These are phyloP conservation scores for Catharus ustulatus DNA, from an alignment of 2,797 vertebrate genomes.

Conservation along the genomic window DNA sequence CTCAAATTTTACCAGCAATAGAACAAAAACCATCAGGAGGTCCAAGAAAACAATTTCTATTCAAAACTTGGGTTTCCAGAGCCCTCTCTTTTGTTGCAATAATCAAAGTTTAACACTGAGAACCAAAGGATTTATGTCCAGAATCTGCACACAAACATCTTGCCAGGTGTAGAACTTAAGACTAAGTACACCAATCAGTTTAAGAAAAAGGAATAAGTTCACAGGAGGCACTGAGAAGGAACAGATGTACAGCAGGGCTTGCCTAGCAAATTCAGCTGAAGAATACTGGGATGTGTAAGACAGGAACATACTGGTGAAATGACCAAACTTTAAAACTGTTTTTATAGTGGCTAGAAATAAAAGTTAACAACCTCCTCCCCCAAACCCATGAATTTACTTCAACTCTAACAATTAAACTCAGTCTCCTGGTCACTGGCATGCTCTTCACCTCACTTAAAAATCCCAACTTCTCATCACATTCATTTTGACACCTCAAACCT, in stretches of 20 bases:
- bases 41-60: background rate
- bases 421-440: background rate
- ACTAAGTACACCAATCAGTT: background rate
- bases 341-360: background rate
- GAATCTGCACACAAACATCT: background rate
- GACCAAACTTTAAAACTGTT: background rate
- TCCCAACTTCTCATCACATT: background rate
- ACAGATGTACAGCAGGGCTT: background rate
- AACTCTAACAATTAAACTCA: background rate
- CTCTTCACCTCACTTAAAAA: background rate
- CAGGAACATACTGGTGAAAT: background rate
- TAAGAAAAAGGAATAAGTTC: background rate
- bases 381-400: background rate
- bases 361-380: background rate
- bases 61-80: background rate
- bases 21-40: background rate
- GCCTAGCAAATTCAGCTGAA: background rate
- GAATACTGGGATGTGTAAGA: background rate
- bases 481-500: background rate
- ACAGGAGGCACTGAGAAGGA: background rate
- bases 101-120: background rate
- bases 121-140: background rate
- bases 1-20: background rate
- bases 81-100: background rate
- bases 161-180: background rate